Conservation (phyloP, 2,888 invertebrate species). For the Priocnemis perturbator region DNA sequence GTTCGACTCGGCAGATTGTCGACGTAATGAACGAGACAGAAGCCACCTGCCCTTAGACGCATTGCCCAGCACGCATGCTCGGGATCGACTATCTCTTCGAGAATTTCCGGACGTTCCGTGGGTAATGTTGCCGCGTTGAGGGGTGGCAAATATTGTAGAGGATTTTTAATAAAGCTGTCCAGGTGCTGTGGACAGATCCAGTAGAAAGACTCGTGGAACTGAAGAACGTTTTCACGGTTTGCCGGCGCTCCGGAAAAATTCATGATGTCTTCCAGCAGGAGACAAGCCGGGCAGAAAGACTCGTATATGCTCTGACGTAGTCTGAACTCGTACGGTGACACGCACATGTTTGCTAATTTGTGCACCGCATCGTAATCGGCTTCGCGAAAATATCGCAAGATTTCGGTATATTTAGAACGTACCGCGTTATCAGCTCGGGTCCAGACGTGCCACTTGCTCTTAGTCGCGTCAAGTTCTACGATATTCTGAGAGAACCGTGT, state of each 20-base stretch:
- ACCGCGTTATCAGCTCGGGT: conserved; percentile 73
- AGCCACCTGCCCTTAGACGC: conserved; percentile 77
- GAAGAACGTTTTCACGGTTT: conserved; percentile 78
- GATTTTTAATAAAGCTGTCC: conserved; percentile 75
- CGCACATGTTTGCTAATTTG: conserved; percentile 76
- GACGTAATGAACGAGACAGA: conserved; percentile 80
- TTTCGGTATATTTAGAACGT: conserved; percentile 72
- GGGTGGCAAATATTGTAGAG: conserved; percentile 74
- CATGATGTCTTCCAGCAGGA: conserved; percentile 69
- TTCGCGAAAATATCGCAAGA: conserved; percentile 77
- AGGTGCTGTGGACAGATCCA: conserved; percentile 80
- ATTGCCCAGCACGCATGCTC: conserved; percentile 71
- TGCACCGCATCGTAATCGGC: conserved; percentile 76
- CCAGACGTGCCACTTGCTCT: conserved; percentile 79
- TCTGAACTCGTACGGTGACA: conserved; percentile 78
- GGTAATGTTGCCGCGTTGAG: conserved; percentile 73
- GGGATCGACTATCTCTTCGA: conserved; percentile 67
- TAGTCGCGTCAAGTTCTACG: conserved; percentile 75
- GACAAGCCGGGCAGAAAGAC: conserved; percentile 80
- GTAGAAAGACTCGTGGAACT: conserved; percentile 78
- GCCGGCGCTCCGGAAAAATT: conserved; percentile 75
- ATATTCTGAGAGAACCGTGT: conserved; percentile 78
- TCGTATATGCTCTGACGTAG: conserved; percentile 76
- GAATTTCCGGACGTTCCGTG: conserved; percentile 74
- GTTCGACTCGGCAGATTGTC: conserved; percentile 77